Evolutionary conservation across 2,888 invertebrate species (phyloP).

Genomic region (Mythimna vitellina): DNA sequence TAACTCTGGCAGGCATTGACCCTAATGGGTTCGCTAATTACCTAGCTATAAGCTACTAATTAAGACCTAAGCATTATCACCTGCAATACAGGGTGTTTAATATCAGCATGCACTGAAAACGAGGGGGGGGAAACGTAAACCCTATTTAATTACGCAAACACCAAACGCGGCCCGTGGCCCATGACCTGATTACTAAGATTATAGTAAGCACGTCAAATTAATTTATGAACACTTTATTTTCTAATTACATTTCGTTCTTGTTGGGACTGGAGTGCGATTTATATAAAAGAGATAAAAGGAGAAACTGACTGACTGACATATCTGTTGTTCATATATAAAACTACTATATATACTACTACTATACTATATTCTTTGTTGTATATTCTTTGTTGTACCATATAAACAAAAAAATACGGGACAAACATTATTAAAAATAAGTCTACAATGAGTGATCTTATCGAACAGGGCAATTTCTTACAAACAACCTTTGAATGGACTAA

Average conservation of each 20-base stretch:
- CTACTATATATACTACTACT: too few species aligned
- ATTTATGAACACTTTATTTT: slow-evolving; percentile 28
- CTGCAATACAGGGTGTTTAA: slow-evolving; percentile 14
- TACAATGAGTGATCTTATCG: too few species aligned
- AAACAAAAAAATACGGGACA: too few species aligned
- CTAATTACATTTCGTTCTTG: slow-evolving; percentile 13
- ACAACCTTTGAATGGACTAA: too few species aligned
- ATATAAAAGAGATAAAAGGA: not conserved
- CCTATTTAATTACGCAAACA: slow-evolving; percentile 36
- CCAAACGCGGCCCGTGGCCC: not conserved
- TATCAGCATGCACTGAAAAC: slow-evolving; percentile 5
- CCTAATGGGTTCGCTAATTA: not conserved
- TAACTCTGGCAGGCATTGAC: too few species aligned
- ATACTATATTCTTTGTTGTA: too few species aligned
- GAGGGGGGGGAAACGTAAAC: slow-evolving; percentile 1
- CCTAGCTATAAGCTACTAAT: not conserved
- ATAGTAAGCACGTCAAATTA: slow-evolving; percentile 38
- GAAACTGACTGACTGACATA: not conserved
- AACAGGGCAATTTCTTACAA: too few species aligned
- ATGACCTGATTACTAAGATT: slow-evolving; percentile 42
- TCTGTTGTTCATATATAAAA: too few species aligned
- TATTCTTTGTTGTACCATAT: too few species aligned
- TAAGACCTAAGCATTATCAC: slow-evolving; percentile 33
- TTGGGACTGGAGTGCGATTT: not conserved
- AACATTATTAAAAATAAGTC: too few species aligned